These are phyloP conservation scores for Ophion obscuratus DNA, from an alignment of 2,888 invertebrate genomes.

Conservation along the genomic window DNA sequence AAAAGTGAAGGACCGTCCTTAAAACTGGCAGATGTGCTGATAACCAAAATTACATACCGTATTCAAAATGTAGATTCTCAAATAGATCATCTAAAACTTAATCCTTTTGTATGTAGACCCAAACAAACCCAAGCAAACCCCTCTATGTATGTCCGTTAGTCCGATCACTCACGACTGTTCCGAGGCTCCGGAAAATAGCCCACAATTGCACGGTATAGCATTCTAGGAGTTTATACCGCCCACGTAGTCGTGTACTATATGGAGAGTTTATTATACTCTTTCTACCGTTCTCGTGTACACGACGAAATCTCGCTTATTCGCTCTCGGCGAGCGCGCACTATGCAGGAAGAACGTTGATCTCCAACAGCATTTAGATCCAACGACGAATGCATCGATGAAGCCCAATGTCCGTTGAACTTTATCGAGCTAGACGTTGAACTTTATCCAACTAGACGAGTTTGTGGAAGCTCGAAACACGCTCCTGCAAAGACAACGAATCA, in stretches of 20 bases:
- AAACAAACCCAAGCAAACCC: neutral
- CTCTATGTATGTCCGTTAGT: neutral
- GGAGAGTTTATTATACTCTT: neutral
- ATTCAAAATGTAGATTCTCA: too few relatives aligned
- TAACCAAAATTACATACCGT: too few relatives aligned
- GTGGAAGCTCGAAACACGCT: neutral
- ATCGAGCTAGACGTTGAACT: neutral
- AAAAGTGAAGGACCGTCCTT: too few relatives aligned
- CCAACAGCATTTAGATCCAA: neutral
- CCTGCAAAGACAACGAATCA: neutral
- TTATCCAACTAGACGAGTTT: neutral
- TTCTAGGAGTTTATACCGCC: neutral
- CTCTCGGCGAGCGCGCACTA: neutral
- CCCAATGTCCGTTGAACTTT: neutral
- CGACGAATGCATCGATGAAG: neutral
- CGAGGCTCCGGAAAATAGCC: neutral
- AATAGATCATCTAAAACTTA: constrained; percentile 43
- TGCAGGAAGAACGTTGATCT: neutral
- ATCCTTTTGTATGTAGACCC: constrained; percentile 8
- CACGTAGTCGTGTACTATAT: neutral
- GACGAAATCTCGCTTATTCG: neutral
- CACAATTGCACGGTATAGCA: neutral
- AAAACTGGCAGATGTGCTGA: too few relatives aligned
- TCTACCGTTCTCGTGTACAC: neutral
- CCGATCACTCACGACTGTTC: neutral